phyloP scores from a whole-genome alignment of 2,113 vertebrate genomes.

The Oreotrochilus melanogaster region DNA sequence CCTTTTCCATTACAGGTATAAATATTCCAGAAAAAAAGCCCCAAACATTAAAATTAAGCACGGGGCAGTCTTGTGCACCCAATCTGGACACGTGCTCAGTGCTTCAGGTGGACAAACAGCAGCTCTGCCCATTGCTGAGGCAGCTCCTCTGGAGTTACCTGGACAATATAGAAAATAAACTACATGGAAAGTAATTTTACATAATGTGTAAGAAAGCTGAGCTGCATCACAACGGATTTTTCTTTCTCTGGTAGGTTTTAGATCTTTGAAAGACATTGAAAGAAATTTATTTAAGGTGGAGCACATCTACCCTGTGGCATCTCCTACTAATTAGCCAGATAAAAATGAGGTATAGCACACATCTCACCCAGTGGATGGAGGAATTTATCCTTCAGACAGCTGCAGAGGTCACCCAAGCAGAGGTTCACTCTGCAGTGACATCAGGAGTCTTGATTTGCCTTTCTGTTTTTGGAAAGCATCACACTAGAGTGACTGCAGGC shows the following conservation, averaged over 20 bases:
- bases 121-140: not conserved
- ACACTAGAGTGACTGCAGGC: not conserved
- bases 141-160: not conserved
- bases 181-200: not conserved
- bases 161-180: not conserved
- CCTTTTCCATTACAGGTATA: not conserved
- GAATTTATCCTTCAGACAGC: not conserved
- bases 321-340: conserved; percentile 8
- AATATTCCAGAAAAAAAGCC: rapidly evolving
- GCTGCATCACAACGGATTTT: not conserved
- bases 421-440: not conserved
- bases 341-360: not conserved
- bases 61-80: not conserved
- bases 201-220: not conserved
- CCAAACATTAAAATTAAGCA: not conserved
- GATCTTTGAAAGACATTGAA: not conserved
- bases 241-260: not conserved
- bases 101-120: not conserved
- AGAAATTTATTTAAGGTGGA: not conserved
- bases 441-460: not conserved
- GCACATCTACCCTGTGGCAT: not conserved
- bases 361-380: not conserved
- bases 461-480: not conserved
- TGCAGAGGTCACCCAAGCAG: not conserved
- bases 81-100: not conserved